Conservation (phyloP, 2,888 invertebrate genomes). For the Cheilosia impressa region DNA sequence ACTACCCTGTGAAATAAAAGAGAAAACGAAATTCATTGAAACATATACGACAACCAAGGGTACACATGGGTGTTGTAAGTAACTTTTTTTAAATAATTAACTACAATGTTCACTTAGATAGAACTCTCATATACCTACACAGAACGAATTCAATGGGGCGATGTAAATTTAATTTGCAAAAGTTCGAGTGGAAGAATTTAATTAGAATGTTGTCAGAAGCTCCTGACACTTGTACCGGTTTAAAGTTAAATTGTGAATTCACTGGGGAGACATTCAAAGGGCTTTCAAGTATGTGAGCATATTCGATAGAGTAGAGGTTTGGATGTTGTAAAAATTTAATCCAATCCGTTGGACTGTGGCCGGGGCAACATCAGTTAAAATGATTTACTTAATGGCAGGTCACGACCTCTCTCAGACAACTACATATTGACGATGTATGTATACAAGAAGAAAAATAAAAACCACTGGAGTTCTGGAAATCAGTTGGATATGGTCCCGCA, state of each 20-base stretch:
- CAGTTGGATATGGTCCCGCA: no score
- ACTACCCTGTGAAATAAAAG: slow-evolving; percentile 84
- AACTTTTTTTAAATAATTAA: slow-evolving; percentile 56
- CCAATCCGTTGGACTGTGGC: no score
- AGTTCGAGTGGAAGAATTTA: slow-evolving; percentile 17
- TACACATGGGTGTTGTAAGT: slow-evolving; percentile 5
- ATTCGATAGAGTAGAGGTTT: no score
- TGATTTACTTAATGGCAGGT: no score
- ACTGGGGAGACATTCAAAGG: no score
- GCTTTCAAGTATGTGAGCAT: no score
- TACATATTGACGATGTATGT: no score
- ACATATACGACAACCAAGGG: slow-evolving; percentile 1
- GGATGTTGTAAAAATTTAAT: no score
- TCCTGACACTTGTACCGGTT: not conserved
- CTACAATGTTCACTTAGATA: slow-evolving; percentile 1
- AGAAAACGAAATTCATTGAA: slow-evolving; percentile 51
- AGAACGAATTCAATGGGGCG: not conserved
- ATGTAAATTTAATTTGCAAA: slow-evolving; percentile 21
- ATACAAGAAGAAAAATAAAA: no score
- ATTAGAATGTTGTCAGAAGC: not conserved
- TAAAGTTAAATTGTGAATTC: not conserved
- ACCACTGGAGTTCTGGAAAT: no score
- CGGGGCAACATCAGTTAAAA: no score
- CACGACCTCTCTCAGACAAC: no score
- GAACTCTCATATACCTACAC: not conserved